Percentiles rank a stretch among this genome's conserved stretches.
Conservation (phyloP, 2,888 invertebrate genomes). For the Drosophila diplacantha region DNA sequence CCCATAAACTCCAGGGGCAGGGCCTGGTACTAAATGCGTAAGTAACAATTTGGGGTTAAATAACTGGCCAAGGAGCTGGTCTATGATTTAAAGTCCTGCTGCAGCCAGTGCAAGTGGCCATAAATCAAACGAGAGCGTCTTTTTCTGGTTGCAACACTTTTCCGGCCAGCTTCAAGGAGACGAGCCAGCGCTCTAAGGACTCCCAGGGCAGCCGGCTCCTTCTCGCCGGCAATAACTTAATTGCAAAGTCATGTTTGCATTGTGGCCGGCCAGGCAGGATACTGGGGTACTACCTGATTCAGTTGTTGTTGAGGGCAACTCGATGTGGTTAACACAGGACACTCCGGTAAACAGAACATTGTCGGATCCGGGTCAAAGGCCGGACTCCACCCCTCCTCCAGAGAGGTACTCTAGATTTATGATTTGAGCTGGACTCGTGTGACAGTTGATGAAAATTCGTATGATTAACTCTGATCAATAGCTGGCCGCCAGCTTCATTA, state of each 20-base stretch:
- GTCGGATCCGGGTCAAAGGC: conserved; percentile 8
- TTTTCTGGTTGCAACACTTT: conserved; percentile 28
- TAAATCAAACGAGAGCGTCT: conserved; percentile 63
- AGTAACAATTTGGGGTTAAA: conserved; percentile 55
- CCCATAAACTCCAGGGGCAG: conserved; percentile 40
- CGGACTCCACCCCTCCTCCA: not conserved
- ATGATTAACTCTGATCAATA: conserved; percentile 26
- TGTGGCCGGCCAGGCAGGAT: conserved; percentile 50
- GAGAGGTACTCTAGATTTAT: conserved; percentile 16
- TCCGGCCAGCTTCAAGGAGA: conserved; percentile 6
- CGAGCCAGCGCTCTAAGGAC: conserved; percentile 17
- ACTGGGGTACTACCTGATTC: conserved; percentile 52
- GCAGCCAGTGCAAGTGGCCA: conserved; percentile 51
- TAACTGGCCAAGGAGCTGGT: conserved; percentile 31
- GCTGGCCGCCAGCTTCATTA: not conserved
- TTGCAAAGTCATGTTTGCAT: conserved; percentile 74
- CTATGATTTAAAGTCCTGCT: conserved; percentile 57
- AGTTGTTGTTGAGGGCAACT: conserved; percentile 39
- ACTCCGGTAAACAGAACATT: conserved; percentile 38
- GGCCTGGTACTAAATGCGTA: conserved; percentile 51
- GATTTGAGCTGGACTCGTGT: conserved; percentile 9
- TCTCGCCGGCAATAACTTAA: conserved; percentile 69
- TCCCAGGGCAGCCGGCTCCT: conserved; percentile 29
- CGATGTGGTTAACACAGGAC: conserved; percentile 34
- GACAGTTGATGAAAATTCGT: conserved; percentile 3